These are phyloP conservation scores for Turnix velox DNA, from an alignment of 2,113 vertebrate species.

Conservation along the genomic window DNA sequence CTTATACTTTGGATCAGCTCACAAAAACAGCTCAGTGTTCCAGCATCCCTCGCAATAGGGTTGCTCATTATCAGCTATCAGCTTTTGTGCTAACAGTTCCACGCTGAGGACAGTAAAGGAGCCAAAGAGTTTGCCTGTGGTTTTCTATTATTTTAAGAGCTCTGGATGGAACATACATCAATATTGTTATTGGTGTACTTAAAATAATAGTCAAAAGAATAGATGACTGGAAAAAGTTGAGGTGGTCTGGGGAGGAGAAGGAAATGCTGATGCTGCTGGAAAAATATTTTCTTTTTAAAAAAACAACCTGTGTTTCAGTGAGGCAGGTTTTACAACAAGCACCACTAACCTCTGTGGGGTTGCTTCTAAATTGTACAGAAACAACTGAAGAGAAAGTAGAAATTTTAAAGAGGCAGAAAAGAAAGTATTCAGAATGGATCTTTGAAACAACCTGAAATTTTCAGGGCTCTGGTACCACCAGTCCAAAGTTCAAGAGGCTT, in stretches of 20 bases:
- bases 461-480: background rate
- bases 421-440: background rate
- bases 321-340: background rate
- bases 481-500: background rate
- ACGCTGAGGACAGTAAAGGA: conserved; percentile 10
- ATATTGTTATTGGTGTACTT: conserved; percentile 65
- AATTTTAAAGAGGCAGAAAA: background rate
- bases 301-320: background rate
- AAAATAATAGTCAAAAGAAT: conserved; percentile 62
- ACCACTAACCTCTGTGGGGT: background rate
- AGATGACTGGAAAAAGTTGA: conserved; percentile 67
- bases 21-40: background rate
- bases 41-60: conserved; percentile 27
- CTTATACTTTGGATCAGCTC: background rate
- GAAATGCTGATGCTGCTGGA: conserved; percentile 55
- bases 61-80: conserved; percentile 36
- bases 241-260: conserved; percentile 63
- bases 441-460: background rate
- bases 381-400: background rate
- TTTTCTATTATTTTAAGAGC: conserved; percentile 56
- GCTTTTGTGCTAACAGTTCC: conserved; percentile 29
- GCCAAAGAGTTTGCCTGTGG: background rate
- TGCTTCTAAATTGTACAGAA: background rate
- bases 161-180: conserved; percentile 49
- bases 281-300: background rate